Evolutionary conservation across 2,113 vertebrate genomes (phyloP), one percentile per base, ranked within the genome.

Genomic region (Crotalus tigris): DNA sequence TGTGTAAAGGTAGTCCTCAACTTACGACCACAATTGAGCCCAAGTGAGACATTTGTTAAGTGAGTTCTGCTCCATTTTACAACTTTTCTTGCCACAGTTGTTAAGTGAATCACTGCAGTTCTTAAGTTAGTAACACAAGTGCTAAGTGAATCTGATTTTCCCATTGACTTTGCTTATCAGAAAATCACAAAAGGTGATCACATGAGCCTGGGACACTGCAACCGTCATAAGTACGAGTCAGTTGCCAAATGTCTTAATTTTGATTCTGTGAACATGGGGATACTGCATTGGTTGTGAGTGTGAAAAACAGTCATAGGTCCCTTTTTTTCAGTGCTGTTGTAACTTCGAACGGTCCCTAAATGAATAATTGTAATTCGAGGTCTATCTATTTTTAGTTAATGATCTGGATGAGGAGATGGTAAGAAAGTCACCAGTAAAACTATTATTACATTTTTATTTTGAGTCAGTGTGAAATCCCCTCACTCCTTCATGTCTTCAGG

Each of bases 371-470:
- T n/a, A 69, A 69, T 51, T 51, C 49, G 8, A 51, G 49, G 49
- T 51, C 49, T 51, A 51, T 0, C 49, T 57, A 13, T 57, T 51
- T 33, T n/a, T 53, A 19, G 17, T 3, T 91, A 33, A 33, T 26
- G 57, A 64, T 64, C 46, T 33, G 44, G 29, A 39, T 69, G 19
- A 49, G 46, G 85, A 39, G 85, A 64, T 92, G 61, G 87, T 64
- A n/a, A 88, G 44, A 88, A 64, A 33, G 58, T 64, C 64, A 29
- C 49, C 5, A 15, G 58, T 49, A 88, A 88, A 92, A 19, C n/a
- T 92, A 58, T 86, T 92, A 29, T 59, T 86, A 85, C 39, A 55
- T 91, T 91, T 55, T 91, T 44, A 85, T 85, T 87, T 29, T 53
- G 58, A 87, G 58, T 53, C 10, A 23, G 46, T 81, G 51, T 39